Evolutionary conservation across 2,888 invertebrate species (phyloP).

Genomic region (Sarcophaga variegata): DNA sequence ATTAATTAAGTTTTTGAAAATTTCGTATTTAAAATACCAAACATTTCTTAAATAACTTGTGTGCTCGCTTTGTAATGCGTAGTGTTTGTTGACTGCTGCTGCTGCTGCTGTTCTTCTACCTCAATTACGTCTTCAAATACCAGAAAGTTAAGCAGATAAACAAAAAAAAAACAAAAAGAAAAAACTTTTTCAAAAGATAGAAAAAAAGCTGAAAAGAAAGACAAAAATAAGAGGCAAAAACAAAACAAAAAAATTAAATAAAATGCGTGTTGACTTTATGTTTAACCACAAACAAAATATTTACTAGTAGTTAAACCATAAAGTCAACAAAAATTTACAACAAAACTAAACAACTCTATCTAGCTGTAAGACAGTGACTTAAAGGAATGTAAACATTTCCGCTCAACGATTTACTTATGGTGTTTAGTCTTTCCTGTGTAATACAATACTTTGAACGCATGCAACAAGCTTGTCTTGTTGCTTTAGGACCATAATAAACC

Average conservation of each 20-base stretch:
- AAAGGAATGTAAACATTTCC: constrained; percentile 32
- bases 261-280: constrained; percentile 67
- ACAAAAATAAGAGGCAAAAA: neutral
- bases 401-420: too few species aligned
- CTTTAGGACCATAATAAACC: constrained; percentile 12
- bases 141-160: too few species aligned
- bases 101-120: constrained; percentile 28
- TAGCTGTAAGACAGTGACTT: constrained; percentile 11
- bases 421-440: too few species aligned
- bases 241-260: constrained; percentile 43
- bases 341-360: constrained; percentile 55
- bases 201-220: constrained; percentile 11
- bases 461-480: constrained; percentile 8
- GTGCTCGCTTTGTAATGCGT: too few species aligned
- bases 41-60: constrained; percentile 43
- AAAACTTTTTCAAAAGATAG: too few species aligned
- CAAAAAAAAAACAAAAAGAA: too few species aligned
- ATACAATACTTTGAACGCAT: too few species aligned
- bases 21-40: constrained; percentile 66
- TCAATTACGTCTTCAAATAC: constrained; percentile 47
- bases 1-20: constrained; percentile 59
- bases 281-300: constrained; percentile 67
- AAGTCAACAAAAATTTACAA: constrained; percentile 59
- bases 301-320: constrained; percentile 63
- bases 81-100: too few species aligned